Percentiles rank a stretch among this genome's conserved stretches.
Evolutionary conservation across 2,797 vertebrate species (phyloP).

Genomic region (Synaphobranchus kaupii): DNA sequence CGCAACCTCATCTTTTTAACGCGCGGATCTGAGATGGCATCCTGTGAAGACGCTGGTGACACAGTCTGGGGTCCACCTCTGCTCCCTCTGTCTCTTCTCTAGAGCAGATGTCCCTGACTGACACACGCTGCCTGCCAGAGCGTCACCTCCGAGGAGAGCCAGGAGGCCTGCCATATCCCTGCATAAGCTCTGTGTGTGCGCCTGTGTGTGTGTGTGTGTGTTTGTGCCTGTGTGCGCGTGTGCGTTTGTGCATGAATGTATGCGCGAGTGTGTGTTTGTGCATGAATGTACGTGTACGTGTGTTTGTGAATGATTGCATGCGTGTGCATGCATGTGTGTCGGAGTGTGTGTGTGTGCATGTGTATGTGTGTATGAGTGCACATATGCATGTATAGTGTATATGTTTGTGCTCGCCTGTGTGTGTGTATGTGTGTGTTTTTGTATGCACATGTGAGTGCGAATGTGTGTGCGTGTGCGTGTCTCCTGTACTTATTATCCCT

Average conservation of each 20-base stretch:
- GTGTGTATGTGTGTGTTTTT: neutral
- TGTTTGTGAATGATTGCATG: slow-evolving; percentile 15
- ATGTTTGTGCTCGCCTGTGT: neutral
- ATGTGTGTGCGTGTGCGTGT: slow-evolving; percentile 12
- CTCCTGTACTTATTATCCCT: slow-evolving; percentile 28
- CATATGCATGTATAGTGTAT: slow-evolving; percentile 12
- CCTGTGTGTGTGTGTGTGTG: slow-evolving; percentile 6
- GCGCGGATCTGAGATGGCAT: neutral
- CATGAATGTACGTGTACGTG: slow-evolving; percentile 12
- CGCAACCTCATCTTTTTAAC: neutral
- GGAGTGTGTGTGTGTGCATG: neutral
- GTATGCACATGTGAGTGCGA: neutral
- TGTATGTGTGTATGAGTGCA: slow-evolving; percentile 28
- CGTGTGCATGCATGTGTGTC: neutral
- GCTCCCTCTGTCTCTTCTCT: slow-evolving; percentile 26
- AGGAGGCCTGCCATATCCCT: neutral
- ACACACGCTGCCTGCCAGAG: slow-evolving; percentile 8
- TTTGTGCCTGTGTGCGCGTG: slow-evolving; percentile 17
- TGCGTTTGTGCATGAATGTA: slow-evolving; percentile 26
- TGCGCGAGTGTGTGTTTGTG: slow-evolving; percentile 2
- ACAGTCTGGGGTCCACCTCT: slow-evolving; percentile 17
- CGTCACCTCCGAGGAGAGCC: neutral
- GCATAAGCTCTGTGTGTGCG: neutral
- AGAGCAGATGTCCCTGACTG: neutral
- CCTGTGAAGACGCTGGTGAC: neutral